A percentile compares a stretch with the other conserved stretches of the same genome.
phyloP scores from a whole-genome alignment of 1,140 invertebrate genomes.

The Triops longicaudatus region DNA sequence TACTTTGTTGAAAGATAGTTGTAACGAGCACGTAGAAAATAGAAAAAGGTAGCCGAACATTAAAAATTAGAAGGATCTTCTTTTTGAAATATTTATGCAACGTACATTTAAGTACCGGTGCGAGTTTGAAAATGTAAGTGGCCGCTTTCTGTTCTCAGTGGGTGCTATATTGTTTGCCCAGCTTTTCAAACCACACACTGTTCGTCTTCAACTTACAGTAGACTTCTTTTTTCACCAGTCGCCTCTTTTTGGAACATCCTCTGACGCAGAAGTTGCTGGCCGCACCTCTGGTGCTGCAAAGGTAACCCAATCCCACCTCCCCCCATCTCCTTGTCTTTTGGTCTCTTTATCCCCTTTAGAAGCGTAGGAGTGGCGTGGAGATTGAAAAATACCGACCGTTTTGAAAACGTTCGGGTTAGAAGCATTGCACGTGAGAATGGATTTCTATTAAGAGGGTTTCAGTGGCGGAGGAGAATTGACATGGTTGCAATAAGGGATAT shows the following conservation, averaged over 20 bases:
- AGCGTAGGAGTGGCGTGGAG: not conserved
- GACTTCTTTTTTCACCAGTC: not conserved
- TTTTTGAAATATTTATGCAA: not conserved
- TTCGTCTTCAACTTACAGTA: slow-evolving; percentile 8
- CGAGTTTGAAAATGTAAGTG: not conserved
- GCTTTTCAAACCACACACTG: slow-evolving; percentile 10
- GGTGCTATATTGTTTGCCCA: slow-evolving; percentile 12
- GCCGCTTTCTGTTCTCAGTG: slow-evolving; percentile 5
- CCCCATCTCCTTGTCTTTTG: not conserved
- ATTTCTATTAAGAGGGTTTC: not conserved
- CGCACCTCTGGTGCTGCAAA: slow-evolving; percentile 6
- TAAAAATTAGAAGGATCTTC: not conserved
- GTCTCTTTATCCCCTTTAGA: not conserved
- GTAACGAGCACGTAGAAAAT: not conserved
- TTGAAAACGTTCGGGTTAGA: not conserved
- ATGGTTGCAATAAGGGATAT: not conserved
- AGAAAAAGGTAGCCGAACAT: not conserved
- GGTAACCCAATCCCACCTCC: not conserved
- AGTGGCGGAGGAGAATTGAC: not conserved
- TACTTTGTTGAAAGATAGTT: too few relatives aligned
- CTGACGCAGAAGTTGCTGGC: slow-evolving; percentile 7
- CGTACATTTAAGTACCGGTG: not conserved
- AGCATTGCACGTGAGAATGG: not conserved
- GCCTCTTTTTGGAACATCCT: not conserved
- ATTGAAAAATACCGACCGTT: not conserved